These are phyloP conservation scores for Keiferia lycopersicella DNA, from an alignment of 2,888 invertebrate species.

Conservation along the genomic window DNA sequence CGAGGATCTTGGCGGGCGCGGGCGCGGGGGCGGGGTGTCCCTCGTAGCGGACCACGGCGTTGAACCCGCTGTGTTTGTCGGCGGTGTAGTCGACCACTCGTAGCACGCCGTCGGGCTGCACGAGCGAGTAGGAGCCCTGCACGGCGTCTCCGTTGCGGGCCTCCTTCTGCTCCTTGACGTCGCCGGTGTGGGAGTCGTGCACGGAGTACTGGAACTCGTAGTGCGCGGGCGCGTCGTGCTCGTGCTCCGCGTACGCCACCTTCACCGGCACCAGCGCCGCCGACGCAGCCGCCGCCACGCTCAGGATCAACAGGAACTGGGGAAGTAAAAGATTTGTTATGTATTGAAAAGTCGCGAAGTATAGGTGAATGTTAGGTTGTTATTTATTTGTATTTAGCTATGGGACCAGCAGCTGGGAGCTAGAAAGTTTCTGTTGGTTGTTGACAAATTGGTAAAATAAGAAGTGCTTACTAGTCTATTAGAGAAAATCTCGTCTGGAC, in stretches of 20 bases:
- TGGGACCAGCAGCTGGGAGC: too few species aligned
- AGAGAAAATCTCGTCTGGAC: too few species aligned
- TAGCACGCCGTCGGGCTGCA: slow-evolving; percentile 71
- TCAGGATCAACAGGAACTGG: slow-evolving; percentile 58
- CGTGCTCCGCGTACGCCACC: slow-evolving; percentile 58
- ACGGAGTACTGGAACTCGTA: slow-evolving; percentile 74
- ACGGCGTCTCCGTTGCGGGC: slow-evolving; percentile 67
- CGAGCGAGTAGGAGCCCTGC: slow-evolving; percentile 73
- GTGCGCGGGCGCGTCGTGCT: slow-evolving; percentile 63
- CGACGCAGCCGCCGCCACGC: slow-evolving; percentile 51
- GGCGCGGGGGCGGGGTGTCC: slow-evolving; percentile 53
- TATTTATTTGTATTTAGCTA: too few species aligned
- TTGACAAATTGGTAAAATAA: too few species aligned
- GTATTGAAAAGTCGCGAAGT: neutral
- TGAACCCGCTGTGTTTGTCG: slow-evolving; percentile 70
- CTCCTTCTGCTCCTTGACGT: slow-evolving; percentile 74
- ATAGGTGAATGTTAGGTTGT: too few species aligned
- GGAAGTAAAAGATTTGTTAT: neutral
- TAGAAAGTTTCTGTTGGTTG: too few species aligned
- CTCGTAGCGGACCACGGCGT: slow-evolving; percentile 71
- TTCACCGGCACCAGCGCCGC: slow-evolving; percentile 50
- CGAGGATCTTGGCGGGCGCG: slow-evolving; percentile 38
- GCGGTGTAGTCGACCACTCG: slow-evolving; percentile 74
- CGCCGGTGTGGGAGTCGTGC: slow-evolving; percentile 68
- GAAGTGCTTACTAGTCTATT: too few species aligned